Conservation (phyloP, 2,113 vertebrate species). For the Corythornis madagascariensis region DNA sequence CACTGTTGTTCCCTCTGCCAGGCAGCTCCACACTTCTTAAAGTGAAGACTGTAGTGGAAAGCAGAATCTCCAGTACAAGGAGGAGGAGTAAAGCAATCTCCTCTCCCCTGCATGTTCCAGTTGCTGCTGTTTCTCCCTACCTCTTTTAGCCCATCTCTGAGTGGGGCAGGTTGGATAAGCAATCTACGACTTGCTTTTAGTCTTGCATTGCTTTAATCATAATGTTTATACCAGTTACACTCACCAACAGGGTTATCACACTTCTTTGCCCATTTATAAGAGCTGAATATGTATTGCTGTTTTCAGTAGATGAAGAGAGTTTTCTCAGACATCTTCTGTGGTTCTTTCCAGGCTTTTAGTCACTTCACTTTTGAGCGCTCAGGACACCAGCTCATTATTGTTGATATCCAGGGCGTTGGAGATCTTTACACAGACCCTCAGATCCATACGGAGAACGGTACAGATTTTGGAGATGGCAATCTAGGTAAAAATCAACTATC, state of each 20-base stretch:
- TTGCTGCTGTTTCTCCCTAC: not conserved
- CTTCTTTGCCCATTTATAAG: not conserved
- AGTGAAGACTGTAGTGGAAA: not conserved
- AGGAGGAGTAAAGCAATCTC: not conserved
- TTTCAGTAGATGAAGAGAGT: not conserved
- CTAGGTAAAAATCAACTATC: conserved; percentile 78
- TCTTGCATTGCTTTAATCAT: not conserved
- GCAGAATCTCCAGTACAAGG: not conserved
- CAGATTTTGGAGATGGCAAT: conserved; percentile 97
- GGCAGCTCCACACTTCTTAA: not conserved
- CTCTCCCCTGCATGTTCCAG: not conserved
- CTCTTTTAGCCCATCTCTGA: not conserved
- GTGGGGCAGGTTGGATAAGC: not conserved
- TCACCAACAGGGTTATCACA: not conserved
- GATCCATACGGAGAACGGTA: conserved; percentile 92
- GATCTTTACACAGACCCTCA: conserved; percentile 98
- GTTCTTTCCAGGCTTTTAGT: conserved; percentile 87
- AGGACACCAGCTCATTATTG: conserved; percentile 94
- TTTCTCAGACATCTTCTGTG: not conserved
- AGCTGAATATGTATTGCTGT: not conserved
- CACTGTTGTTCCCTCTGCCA: not conserved
- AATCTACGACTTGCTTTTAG: not conserved
- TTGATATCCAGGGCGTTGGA: conserved; percentile 97
- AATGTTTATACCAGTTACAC: not conserved
- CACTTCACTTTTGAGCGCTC: conserved; percentile 98